These are phyloP conservation scores for Casuarius casuarius DNA, from an alignment of 2,113 vertebrate genomes.

Conservation along the genomic window DNA sequence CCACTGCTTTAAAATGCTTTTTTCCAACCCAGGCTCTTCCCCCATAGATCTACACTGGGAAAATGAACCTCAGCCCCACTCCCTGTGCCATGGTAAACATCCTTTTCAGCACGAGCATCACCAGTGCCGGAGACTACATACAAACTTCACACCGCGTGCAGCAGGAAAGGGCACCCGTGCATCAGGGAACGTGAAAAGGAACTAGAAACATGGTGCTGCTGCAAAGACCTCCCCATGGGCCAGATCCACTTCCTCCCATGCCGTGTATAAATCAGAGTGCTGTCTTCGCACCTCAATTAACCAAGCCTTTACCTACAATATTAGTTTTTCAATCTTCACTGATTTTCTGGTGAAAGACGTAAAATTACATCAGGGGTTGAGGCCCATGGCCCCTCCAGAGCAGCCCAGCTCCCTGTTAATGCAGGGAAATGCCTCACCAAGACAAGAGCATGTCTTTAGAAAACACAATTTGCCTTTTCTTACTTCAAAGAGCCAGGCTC, in stretches of 20 bases:
- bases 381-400: accelerated
- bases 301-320: not conserved
- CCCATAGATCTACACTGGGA: not conserved
- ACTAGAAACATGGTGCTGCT: accelerated
- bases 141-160: accelerated
- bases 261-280: not conserved
- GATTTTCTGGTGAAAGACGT: not conserved
- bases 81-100: accelerated
- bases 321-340: not conserved
- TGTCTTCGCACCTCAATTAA: not conserved
- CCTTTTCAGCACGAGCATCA: not conserved
- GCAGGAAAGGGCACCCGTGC: not conserved
- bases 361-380: not conserved
- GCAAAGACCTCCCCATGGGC: not conserved
- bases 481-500: not conserved
- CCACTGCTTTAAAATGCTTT: not conserved
- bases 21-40: not conserved
- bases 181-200: not conserved
- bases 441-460: not conserved
- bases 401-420: not conserved
- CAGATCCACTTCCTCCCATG: not conserved
- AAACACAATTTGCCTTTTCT: not conserved
- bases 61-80: not conserved
- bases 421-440: not conserved
- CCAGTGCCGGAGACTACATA: not conserved